phyloP scores from a whole-genome alignment of 1,140 invertebrate genomes.

The Drosophila watanabei region DNA sequence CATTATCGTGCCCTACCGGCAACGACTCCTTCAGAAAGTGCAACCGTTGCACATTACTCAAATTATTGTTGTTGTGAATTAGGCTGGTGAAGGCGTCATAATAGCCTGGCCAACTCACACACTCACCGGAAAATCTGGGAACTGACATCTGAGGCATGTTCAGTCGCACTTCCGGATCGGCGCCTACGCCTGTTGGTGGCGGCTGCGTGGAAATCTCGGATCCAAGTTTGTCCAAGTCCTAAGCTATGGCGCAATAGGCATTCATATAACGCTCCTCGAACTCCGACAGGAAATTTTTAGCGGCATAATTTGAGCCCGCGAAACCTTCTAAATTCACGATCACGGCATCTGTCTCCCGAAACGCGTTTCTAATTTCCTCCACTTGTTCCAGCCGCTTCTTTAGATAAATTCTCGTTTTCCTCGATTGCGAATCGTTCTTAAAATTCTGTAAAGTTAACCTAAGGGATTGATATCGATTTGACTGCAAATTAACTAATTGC shows the following conservation, averaged over 20 bases:
- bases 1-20: too few species aligned
- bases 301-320: too few species aligned
- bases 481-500: too few species aligned
- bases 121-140: neutral
- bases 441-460: too few species aligned
- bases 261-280: neutral
- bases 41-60: neutral
- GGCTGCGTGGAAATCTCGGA: neutral
- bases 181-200: neutral
- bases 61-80: neutral
- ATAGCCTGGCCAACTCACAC: neutral
- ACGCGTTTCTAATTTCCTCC: too few species aligned
- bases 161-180: neutral
- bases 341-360: too few species aligned
- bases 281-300: too few species aligned
- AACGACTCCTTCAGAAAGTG: neutral
- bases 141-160: slow-evolving; percentile 2
- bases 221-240: neutral
- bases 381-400: too few species aligned
- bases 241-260: neutral
- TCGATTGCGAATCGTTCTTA: too few species aligned
- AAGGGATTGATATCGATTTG: too few species aligned
- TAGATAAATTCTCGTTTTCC: too few species aligned
- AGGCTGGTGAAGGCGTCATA: neutral
- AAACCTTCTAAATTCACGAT: too few species aligned